Conservation (phyloP, 2,797 vertebrate species). For the Pelodytes ibericus region DNA sequence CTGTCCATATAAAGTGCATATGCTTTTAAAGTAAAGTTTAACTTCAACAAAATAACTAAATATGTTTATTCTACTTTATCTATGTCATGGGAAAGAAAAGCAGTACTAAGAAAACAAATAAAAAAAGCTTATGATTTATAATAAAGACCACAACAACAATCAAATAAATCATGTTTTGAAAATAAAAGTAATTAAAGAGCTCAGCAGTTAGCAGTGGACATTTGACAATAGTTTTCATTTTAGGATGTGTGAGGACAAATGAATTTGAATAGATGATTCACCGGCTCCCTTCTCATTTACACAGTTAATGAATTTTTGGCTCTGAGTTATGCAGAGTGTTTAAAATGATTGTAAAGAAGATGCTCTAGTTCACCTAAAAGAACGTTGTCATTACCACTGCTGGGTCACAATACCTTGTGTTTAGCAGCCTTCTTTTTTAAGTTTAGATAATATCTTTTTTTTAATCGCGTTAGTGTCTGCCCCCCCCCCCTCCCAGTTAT, state of each 20-base stretch:
- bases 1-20: too few relatives aligned
- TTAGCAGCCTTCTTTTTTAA: not conserved
- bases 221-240: not conserved
- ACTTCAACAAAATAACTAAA: too few relatives aligned
- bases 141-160: too few relatives aligned
- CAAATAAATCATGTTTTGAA: not conserved
- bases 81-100: too few relatives aligned
- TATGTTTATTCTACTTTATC: too few relatives aligned
- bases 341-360: not conserved
- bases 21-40: too few relatives aligned
- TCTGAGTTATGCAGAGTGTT: not conserved
- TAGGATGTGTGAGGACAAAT: conserved; percentile 1
- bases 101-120: not conserved
- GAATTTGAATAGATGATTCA: conserved; percentile 11
- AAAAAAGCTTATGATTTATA: not conserved
- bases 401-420: not conserved
- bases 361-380: not conserved
- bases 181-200: not conserved
- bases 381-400: not conserved
- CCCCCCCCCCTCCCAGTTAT: not conserved
- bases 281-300: not conserved
- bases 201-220: not conserved
- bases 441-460: not conserved
- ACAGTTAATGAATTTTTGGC: not conserved
- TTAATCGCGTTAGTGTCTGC: not conserved